Evolutionary conservation across 2,797 vertebrate species (phyloP).

Genomic region (Pantherophis vulpinus): DNA sequence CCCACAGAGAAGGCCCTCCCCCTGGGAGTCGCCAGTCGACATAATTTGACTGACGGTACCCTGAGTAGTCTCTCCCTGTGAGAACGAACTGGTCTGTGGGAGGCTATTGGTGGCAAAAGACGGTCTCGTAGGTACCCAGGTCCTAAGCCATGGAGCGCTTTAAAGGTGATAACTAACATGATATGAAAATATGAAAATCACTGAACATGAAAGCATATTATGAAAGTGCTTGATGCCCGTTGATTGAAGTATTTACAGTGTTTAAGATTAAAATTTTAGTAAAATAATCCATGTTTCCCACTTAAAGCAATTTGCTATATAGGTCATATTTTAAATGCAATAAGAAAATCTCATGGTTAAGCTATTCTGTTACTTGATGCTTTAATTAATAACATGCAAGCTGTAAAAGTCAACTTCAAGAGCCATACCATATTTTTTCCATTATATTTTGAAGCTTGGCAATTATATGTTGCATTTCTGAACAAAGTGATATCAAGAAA

Average conservation of each 20-base stretch:
- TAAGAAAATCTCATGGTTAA: slow-evolving; percentile 67
- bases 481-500: slow-evolving; percentile 40
- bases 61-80: too few relatives aligned
- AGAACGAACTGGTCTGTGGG: too few relatives aligned
- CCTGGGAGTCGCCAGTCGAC: too few relatives aligned
- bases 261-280: background rate
- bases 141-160: too few relatives aligned
- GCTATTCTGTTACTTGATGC: slow-evolving; percentile 67
- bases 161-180: too few relatives aligned
- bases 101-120: too few relatives aligned
- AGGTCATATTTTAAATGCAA: slow-evolving; percentile 70
- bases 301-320: slow-evolving; percentile 59
- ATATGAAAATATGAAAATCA: too few relatives aligned
- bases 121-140: too few relatives aligned
- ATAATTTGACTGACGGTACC: too few relatives aligned
- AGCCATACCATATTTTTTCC: slow-evolving; percentile 67
- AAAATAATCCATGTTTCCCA: slow-evolving; percentile 44
- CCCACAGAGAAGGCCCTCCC: too few relatives aligned
- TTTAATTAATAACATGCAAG: slow-evolving; percentile 76
- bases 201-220: background rate
- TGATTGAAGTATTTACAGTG: background rate
- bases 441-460: slow-evolving; percentile 67
- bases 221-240: background rate
- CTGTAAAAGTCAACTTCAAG: slow-evolving; percentile 68
- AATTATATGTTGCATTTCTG: slow-evolving; percentile 59